A percentile compares a stretch with the other conserved stretches of the same genome.
Conservation (phyloP, 2,888 invertebrate genomes). For the Zygaena filipendulae region DNA sequence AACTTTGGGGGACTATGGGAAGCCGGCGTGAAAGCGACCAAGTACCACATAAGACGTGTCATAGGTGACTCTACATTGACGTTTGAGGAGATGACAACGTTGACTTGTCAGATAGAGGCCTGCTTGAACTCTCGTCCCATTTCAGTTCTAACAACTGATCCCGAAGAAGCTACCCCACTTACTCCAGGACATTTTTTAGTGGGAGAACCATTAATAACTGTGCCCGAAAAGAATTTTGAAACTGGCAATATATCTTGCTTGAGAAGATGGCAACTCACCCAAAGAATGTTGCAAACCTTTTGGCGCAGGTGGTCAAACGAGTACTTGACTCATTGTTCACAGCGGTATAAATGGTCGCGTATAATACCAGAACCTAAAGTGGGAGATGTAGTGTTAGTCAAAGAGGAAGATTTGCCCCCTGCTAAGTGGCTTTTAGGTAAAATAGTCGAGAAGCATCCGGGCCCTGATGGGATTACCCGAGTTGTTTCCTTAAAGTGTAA, state of each 20-base stretch:
- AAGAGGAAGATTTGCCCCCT: slow-evolving; percentile 14
- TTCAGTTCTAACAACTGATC: too few relatives aligned
- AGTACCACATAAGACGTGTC: slow-evolving; percentile 10
- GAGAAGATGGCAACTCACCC: slow-evolving; percentile 12
- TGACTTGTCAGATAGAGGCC: slow-evolving; percentile 15
- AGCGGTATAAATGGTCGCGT: slow-evolving; percentile 13
- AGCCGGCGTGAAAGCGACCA: slow-evolving; percentile 14
- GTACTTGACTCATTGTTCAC: slow-evolving; percentile 6
- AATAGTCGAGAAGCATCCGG: slow-evolving; percentile 12
- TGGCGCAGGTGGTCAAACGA: slow-evolving; percentile 13
- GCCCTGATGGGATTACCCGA: slow-evolving; percentile 8
- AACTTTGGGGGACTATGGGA: slow-evolving; percentile 20
- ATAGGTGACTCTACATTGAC: slow-evolving; percentile 12
- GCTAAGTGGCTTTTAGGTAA: slow-evolving; percentile 13
- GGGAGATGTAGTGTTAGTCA: slow-evolving; percentile 14
- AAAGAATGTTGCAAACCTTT: slow-evolving; percentile 13
- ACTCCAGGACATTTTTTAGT: slow-evolving; percentile 17
- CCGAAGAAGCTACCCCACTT: slow-evolving; percentile 8
- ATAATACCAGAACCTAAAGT: slow-evolving; percentile 7
- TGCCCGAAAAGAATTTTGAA: slow-evolving; percentile 10
- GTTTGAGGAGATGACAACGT: slow-evolving; percentile 13
- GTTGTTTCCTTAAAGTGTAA: too few relatives aligned
- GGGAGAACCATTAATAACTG: slow-evolving; percentile 10
- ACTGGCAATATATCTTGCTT: slow-evolving; percentile 4
- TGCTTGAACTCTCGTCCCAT: slow-evolving; percentile 17